Conservation (phyloP, 2,113 vertebrate species). For the Halichoerus grypus region DNA sequence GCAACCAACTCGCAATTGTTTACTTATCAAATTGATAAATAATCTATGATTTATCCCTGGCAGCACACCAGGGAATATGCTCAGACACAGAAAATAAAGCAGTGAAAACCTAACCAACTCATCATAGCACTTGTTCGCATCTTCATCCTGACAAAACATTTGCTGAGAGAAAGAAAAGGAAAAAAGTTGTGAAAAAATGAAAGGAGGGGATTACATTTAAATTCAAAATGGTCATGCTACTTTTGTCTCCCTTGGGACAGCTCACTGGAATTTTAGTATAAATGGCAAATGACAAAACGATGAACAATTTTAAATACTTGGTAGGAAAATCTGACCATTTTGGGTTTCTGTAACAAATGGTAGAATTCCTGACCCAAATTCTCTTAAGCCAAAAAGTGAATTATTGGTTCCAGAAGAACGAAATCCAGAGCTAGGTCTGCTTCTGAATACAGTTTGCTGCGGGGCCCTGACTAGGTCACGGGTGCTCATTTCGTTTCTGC, state of each 20-base stretch:
- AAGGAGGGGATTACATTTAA: not conserved
- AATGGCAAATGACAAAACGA: slow-evolving; percentile 30
- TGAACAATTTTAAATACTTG: not conserved
- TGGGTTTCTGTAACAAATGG: not conserved
- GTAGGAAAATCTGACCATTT: not conserved
- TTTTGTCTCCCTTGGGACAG: not conserved
- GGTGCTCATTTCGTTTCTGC: not conserved
- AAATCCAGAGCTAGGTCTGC: not conserved
- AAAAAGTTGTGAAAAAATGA: not conserved
- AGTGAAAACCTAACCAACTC: not conserved
- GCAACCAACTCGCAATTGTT: not conserved
- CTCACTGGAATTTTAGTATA: not conserved
- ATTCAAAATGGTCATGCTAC: not conserved
- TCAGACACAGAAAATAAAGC: not conserved
- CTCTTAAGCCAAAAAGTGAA: not conserved
- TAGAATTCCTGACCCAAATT: slow-evolving; percentile 19
- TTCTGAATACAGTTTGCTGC: not conserved
- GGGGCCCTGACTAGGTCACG: not conserved
- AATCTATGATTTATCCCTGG: not conserved
- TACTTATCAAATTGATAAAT: not conserved
- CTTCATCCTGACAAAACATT: not conserved
- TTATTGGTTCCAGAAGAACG: not conserved
- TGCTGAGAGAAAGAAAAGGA: not conserved
- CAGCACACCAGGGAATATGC: not conserved
- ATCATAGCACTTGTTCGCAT: not conserved